Evolutionary conservation across 37 sponge, comb jelly and placozoan species (phyloP), one percentile per base, ranked within the genome.

Genomic region (Beroe ovata): DNA sequence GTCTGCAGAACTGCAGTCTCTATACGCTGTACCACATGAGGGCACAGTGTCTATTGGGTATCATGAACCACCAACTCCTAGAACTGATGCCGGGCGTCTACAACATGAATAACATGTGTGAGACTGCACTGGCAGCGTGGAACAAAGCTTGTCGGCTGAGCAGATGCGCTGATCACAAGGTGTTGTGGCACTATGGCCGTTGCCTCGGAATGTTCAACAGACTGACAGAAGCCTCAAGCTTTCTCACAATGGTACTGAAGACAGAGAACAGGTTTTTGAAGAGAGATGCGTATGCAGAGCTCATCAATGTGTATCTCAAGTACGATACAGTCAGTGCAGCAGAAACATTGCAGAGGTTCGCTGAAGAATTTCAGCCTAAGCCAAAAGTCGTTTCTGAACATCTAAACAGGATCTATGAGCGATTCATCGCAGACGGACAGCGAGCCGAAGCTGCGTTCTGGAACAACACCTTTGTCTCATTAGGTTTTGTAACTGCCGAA

Each of bases 1-100:
- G 32, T 33, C 33, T 66, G 18, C 25, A 66, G 36, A 25, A 33
- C 36, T 29, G 35, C 30, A 66, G 32, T 14, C 25, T 29, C 69
- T 30, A 66, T 30, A 29, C 69, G 3, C 69, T 66, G 36, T 66
- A 66, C 69, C 30, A 29, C 35, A 29, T 66, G 36, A 66, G 30
- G 35, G 33, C 69, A 30, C 25, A 32, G 36, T 66, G 69, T 66
- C 36, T 66, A 37, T 4, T 66, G 69, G 69, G 69, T 34, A 66
- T 66, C 33, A 66, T 25, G 30, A 66, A 32, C 30, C 69, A 66
- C 34, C 69, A 66, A 37, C 18, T 66, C 35, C 32, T 66, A 26
- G 69, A 66, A 32, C 14, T 29, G 36, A 33, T 66, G 33, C 69
- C 69, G 2, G 19, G 18, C 4, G 0, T 66, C 18, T 32, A 66